Percentiles rank a stretch among this genome's conserved stretches.
Conservation (phyloP, 2,113 vertebrate species). For the Erpornis zantholeuca region DNA sequence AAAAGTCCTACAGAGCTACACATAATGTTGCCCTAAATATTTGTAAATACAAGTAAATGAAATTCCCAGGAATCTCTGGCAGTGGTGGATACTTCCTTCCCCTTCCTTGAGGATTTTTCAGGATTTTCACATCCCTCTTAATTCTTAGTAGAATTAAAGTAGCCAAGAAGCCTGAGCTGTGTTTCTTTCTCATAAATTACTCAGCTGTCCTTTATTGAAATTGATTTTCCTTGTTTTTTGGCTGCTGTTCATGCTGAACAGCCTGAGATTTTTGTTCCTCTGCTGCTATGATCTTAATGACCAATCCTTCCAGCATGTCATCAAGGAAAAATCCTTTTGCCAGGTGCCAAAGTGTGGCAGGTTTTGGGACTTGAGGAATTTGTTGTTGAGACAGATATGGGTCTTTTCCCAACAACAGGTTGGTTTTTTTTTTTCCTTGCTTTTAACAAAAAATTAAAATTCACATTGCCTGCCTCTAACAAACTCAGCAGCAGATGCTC, state of each 20-base stretch:
- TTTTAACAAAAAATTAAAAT: background rate
- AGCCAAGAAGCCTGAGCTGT: background rate
- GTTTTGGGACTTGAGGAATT: background rate
- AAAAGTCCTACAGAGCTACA: background rate
- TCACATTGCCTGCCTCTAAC: background rate
- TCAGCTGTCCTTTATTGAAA: background rate
- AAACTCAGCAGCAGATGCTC: background rate
- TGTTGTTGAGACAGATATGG: background rate
- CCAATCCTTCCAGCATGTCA: background rate
- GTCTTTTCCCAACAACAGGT: background rate
- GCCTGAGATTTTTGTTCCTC: background rate
- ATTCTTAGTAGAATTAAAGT: background rate
- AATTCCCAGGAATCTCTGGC: background rate
- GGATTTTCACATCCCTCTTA: background rate
- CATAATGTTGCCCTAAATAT: background rate
- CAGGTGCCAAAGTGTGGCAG: background rate
- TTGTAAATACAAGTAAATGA: background rate
- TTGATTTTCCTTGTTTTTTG: background rate
- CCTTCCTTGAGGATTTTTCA: background rate
- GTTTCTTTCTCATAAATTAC: background rate
- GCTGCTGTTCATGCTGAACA: background rate
- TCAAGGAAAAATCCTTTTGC: background rate
- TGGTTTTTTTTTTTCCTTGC: background rate
- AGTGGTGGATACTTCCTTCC: background rate
- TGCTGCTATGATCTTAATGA: background rate